Evolutionary conservation across 2,888 invertebrate genomes (phyloP).

Genomic region (Cepaea hortensis): DNA sequence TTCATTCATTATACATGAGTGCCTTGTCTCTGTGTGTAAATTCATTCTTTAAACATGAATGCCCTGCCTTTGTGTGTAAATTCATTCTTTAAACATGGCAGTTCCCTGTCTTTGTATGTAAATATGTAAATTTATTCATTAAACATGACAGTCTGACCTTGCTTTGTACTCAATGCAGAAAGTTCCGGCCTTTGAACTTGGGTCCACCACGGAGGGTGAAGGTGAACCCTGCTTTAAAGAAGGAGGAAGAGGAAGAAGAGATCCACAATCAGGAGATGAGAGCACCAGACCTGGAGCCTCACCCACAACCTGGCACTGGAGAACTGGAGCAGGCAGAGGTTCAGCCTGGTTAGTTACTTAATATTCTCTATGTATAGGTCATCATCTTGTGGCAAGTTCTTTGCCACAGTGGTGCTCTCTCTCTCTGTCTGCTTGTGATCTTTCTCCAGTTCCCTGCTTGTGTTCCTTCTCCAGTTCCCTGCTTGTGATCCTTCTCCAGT

Average conservation of each 20-base stretch:
- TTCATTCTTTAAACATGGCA: not conserved
- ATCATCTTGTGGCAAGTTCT: too few relatives aligned
- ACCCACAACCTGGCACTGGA: not conserved
- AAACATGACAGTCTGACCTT: not conserved
- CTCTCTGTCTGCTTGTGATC: too few relatives aligned
- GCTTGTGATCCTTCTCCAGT: too few relatives aligned
- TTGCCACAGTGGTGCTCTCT: too few relatives aligned
- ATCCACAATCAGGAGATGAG: slow-evolving; percentile 30
- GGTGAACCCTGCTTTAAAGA: slow-evolving; percentile 56
- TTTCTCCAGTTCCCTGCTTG: too few relatives aligned
- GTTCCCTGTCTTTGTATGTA: not conserved
- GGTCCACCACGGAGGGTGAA: slow-evolving; percentile 58
- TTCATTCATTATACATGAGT: too few relatives aligned
- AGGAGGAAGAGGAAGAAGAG: slow-evolving; percentile 54
- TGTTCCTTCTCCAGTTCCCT: too few relatives aligned
- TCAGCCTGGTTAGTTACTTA: too few relatives aligned
- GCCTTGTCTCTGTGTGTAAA: too few relatives aligned
- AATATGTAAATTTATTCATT: not conserved
- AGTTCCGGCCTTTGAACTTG: slow-evolving; percentile 23
- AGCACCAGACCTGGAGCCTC: slow-evolving; percentile 18
- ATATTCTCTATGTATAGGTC: too few relatives aligned
- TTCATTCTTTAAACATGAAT: too few relatives aligned
- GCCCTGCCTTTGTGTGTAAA: not conserved
- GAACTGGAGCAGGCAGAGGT: too few relatives aligned
- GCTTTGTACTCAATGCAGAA: not conserved